These are phyloP conservation scores for Petrocephalus sullivani DNA, from an alignment of 2,797 vertebrate genomes.

Conservation along the genomic window DNA sequence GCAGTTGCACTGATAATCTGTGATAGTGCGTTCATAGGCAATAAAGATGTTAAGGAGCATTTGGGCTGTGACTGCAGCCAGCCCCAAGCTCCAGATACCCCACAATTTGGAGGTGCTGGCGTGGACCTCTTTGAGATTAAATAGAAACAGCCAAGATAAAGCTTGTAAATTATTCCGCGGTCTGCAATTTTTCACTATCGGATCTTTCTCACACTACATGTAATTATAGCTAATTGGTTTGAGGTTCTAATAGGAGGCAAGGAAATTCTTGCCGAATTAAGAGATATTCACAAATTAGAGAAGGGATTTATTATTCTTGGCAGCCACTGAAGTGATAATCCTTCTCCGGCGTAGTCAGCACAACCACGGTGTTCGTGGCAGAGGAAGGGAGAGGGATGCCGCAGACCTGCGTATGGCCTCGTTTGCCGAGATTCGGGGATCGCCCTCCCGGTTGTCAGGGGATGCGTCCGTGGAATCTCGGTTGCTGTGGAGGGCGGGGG, in stretches of 20 bases:
- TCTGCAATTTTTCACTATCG: conserved; percentile 27
- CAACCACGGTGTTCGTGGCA: conserved; percentile 36
- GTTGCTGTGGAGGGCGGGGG: background rate
- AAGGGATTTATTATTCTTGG: conserved; percentile 45
- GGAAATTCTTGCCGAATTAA: conserved; percentile 40
- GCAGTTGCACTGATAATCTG: background rate
- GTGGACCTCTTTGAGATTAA: conserved; percentile 32
- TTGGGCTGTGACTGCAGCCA: conserved; percentile 10
- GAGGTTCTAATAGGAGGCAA: conserved; percentile 38
- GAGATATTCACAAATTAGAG: conserved; percentile 45
- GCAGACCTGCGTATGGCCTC: background rate
- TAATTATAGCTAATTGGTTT: conserved; percentile 49
- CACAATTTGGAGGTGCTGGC: conserved; percentile 20
- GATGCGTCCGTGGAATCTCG: background rate
- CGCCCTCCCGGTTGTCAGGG: conserved; percentile 1
- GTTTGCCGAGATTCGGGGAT: background rate
- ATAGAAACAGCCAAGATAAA: conserved; percentile 39
- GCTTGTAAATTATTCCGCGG: conserved; percentile 31
- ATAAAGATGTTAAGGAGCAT: background rate
- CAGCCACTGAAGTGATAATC: conserved; percentile 49
- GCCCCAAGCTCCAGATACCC: conserved; percentile 32
- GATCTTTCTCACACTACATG: conserved; percentile 37
- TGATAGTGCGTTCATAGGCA: background rate
- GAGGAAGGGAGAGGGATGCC: background rate
- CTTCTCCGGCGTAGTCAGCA: conserved; percentile 44